Evolutionary conservation across 2,888 invertebrate species (phyloP), one percentile per base, ranked within the genome.

Genomic region (Dicyrtoma fusca): DNA sequence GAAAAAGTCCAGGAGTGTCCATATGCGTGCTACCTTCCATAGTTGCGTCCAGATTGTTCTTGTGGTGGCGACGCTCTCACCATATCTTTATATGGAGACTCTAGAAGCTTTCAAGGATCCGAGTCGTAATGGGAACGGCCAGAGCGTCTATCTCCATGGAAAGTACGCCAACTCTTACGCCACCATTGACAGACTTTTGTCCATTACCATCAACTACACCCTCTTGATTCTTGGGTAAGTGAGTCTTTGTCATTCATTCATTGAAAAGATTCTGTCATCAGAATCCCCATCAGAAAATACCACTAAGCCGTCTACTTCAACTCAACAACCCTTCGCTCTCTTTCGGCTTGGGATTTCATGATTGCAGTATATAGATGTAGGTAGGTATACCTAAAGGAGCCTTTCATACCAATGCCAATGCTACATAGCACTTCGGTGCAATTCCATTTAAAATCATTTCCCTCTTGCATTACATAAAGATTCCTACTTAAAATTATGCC

Each of bases 11-110:
- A 73, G 79, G 19, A 75, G 73, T 64, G 74, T 80, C 70, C 77
- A 77, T 47, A 62, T 77, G 59, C 74, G 77, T 49, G 80, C 80
- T 1, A 78, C 77, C 23, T 73, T 80, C 55, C 79, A 79, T 65
- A 76, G 76, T 51, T 79, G 76, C 57, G 74, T 80, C 17, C 80
- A 80, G 66, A 80, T 80, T 44, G 59, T 77, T 23, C 72, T 80
- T 5, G 71, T 79, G 21, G 70, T 78, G 19, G 73, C 72, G 4
- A 80, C 79, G 10, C 72, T 77, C 49, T 44, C 74, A 17, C 80
- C 80, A 1, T 77, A 79, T 51, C 61, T 80, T 21, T 80, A 80
- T 72, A 69, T 77, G n/a, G 77, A 79, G 68, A 73, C 77, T 11
- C 63, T 78, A 19, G 74, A 75, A 47, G 75, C 75, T 65, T 69